Evolutionary conservation across 2,797 vertebrate genomes (phyloP).

Genomic region (Oryzias sinensis): DNA sequence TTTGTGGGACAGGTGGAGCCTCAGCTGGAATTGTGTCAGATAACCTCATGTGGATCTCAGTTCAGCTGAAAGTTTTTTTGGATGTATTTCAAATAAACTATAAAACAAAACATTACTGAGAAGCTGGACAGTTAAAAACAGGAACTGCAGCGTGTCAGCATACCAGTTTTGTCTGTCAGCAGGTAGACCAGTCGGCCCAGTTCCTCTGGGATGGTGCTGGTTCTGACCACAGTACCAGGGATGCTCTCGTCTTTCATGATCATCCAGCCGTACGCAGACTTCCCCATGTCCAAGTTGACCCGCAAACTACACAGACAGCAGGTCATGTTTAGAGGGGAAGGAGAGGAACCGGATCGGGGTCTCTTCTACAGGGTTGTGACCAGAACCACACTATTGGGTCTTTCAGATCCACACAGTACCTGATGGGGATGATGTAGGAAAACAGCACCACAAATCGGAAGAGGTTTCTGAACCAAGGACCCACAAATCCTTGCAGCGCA

Average conservation of each 20-base stretch:
- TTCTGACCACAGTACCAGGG: conserved; percentile 93
- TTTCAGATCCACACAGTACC: conserved; percentile 70
- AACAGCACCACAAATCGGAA: conserved; percentile 95
- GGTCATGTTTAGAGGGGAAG: no score
- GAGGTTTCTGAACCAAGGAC: conserved; percentile 93
- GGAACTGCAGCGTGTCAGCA: neutral
- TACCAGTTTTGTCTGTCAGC: conserved; percentile 97
- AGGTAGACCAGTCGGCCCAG: conserved; percentile 93
- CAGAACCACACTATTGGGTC: no score
- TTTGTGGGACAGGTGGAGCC: no score
- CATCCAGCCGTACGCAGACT: conserved; percentile 96
- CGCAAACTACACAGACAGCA: conserved; percentile 79
- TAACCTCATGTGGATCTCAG: no score
- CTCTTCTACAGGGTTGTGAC: no score
- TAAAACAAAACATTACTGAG: no score
- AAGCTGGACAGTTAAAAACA: no score
- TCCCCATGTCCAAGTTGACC: conserved; percentile 98
- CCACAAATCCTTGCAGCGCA: conserved; percentile 91
- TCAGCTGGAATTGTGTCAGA: no score
- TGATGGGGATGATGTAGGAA: conserved; percentile 98
- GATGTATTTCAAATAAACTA: no score
- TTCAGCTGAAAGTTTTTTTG: no score
- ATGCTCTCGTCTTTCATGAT: conserved; percentile 96
- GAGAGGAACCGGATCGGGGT: no score
- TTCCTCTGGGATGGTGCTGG: conserved; percentile 98